These are phyloP conservation scores for Carabus problematicus DNA, from an alignment of 2,888 invertebrate genomes.

Conservation along the genomic window DNA sequence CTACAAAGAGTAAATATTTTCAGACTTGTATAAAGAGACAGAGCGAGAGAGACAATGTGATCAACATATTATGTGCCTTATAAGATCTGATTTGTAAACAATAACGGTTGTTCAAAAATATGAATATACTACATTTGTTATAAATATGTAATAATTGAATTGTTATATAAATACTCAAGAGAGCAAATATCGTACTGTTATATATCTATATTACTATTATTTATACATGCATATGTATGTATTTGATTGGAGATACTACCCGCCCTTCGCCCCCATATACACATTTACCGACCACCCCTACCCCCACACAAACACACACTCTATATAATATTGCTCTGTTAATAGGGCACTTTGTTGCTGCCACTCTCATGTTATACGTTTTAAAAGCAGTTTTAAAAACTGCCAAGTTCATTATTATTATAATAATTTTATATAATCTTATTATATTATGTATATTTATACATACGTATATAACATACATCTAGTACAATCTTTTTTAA, in stretches of 20 bases:
- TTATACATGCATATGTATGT: too few relatives aligned
- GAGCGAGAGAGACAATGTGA: slow-evolving; percentile 15
- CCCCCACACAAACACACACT: too few relatives aligned
- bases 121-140: too few relatives aligned
- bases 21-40: slow-evolving; percentile 21
- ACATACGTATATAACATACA: slow-evolving; percentile 47
- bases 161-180: slow-evolving; percentile 37
- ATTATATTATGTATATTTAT: slow-evolving; percentile 28
- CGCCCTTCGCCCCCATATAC: too few relatives aligned
- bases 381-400: slow-evolving; percentile 33
- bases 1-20: slow-evolving; percentile 29
- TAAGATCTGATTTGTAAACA: slow-evolving; percentile 33
- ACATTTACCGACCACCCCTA: too few relatives aligned
- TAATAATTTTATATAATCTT: slow-evolving; percentile 41
- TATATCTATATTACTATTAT: too few relatives aligned
- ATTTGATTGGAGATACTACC: too few relatives aligned
- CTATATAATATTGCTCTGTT: slow-evolving; percentile 1
- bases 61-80: slow-evolving; percentile 37
- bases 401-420: slow-evolving; percentile 12
- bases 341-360: slow-evolving; percentile 20
- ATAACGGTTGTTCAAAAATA: slow-evolving; percentile 1
- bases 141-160: too few relatives aligned
- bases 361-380: slow-evolving; percentile 28
- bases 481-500: slow-evolving; percentile 56
- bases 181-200: slow-evolving; percentile 41